Conservation (phyloP, 1,140 invertebrate genomes). For the Acromyrmex heyeri region DNA sequence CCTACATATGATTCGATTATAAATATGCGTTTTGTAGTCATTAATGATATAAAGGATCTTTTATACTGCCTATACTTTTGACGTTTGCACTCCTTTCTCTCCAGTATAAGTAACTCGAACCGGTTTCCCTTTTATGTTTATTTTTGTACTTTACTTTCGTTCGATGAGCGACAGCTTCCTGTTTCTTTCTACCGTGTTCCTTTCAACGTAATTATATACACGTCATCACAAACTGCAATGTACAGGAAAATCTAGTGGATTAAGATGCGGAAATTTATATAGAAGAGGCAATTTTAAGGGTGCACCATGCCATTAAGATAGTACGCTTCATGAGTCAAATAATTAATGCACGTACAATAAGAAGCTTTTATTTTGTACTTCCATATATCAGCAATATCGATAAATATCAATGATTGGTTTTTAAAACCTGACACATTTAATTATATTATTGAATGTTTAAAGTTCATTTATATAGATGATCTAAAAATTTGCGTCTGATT, state of each 20-base stretch:
- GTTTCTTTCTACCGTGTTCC: conserved; percentile 26
- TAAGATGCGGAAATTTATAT: conserved; percentile 49
- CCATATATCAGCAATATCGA: neutral
- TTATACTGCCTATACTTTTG: conserved; percentile 23
- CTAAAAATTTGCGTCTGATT: neutral
- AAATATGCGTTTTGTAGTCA: conserved; percentile 60
- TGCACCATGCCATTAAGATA: conserved; percentile 28
- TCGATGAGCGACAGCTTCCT: conserved; percentile 42
- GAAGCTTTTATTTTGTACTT: conserved; percentile 22
- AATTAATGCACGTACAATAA: conserved; percentile 19
- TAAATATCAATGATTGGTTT: neutral
- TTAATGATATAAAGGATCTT: conserved; percentile 69
- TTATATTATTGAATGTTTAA: neutral
- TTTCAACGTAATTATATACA: conserved; percentile 49
- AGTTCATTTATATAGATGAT: neutral
- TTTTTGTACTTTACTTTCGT: conserved; percentile 60
- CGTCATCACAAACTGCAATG: conserved; percentile 14
- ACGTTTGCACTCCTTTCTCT: conserved; percentile 35
- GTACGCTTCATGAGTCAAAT: conserved; percentile 4
- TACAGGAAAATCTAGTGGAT: conserved; percentile 36
- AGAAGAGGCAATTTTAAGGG: conserved; percentile 6
- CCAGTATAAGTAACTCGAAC: conserved; percentile 19
- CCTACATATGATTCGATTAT: conserved; percentile 46
- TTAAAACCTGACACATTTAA: neutral
- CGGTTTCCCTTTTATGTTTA: conserved; percentile 49